These are phyloP conservation scores for Rhinichthys osculus DNA, from an alignment of 2,797 vertebrate genomes.

Conservation along the genomic window DNA sequence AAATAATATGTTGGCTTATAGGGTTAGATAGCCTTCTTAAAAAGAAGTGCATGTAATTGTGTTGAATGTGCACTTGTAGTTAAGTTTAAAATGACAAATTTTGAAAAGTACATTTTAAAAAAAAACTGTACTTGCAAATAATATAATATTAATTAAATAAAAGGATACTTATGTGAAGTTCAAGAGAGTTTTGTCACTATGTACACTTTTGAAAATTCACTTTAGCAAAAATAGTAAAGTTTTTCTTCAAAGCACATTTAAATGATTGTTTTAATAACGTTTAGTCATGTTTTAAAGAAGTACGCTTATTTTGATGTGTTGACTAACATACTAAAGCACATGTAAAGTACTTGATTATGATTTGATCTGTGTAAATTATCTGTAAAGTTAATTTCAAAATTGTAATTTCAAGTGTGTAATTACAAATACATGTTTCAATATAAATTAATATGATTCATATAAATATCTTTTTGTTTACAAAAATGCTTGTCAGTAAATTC, in stretches of 20 bases:
- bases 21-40: neutral
- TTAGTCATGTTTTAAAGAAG: neutral
- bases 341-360: neutral
- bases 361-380: neutral
- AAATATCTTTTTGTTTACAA: neutral
- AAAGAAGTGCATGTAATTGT: neutral
- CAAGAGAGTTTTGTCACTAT: neutral
- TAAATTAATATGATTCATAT: neutral
- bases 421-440: neutral
- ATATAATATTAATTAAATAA: neutral
- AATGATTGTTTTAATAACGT: neutral
- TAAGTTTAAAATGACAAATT: neutral
- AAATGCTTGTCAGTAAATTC: neutral
- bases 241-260: neutral
- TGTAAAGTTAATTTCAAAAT: neutral
- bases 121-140: neutral
- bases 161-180: neutral
- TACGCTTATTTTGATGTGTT: neutral
- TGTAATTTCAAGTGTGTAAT: neutral
- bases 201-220: neutral
- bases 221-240: neutral
- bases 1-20: neutral
- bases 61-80: neutral
- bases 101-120: neutral
- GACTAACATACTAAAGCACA: neutral